Percentiles rank a stretch among this genome's conserved stretches.
phyloP scores from a whole-genome alignment of 2,888 invertebrate species.

The Epinotia demarniana region DNA sequence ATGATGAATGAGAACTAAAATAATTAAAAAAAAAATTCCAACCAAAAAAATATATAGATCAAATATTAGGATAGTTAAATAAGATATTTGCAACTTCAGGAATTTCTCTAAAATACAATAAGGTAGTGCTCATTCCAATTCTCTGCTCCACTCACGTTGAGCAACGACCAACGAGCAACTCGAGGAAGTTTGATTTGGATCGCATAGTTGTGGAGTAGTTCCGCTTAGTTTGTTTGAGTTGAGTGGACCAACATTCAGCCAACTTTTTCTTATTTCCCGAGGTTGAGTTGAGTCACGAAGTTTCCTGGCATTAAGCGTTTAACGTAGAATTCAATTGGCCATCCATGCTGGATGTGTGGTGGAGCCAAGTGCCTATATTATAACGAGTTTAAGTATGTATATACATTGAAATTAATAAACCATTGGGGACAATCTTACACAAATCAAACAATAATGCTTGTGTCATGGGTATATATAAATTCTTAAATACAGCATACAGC shows the following conservation, averaged over 20 bases:
- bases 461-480: too few relatives aligned
- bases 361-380: background rate
- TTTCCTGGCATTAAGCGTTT: conserved; percentile 15
- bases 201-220: conserved; percentile 37
- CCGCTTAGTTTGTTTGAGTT: conserved; percentile 18
- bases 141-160: background rate
- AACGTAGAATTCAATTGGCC: background rate
- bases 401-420: too few relatives aligned
- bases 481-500: too few relatives aligned
- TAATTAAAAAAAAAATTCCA: too few relatives aligned
- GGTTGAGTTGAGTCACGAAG: conserved; percentile 17
- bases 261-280: conserved; percentile 33
- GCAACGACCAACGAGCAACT: background rate
- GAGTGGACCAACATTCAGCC: conserved; percentile 23
- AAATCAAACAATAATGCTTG: too few relatives aligned
- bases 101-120: background rate
- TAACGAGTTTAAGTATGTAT: too few relatives aligned
- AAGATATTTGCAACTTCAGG: background rate
- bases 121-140: conserved; percentile 10
- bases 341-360: background rate
- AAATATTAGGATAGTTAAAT: background rate
- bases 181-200: conserved; percentile 31
- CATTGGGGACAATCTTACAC: too few relatives aligned
- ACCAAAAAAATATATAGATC: too few relatives aligned
- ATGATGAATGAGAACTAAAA: too few relatives aligned